Base-by-base conservation (phyloP, 2,888 invertebrate genomes). In the Synergus umbraculus region DNA sequence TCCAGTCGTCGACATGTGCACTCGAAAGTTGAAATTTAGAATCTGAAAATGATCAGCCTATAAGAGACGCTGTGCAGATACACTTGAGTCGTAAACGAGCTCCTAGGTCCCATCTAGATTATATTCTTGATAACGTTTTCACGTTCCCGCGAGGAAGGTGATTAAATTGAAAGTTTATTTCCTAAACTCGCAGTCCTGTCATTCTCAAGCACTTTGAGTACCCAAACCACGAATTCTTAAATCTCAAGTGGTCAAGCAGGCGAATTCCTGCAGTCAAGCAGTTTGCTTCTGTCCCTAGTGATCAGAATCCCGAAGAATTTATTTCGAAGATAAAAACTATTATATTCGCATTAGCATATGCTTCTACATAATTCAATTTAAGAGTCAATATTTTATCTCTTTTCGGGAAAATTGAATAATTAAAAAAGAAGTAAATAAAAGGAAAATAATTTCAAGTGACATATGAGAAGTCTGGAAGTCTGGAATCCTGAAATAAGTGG, bases 91-190 rank as follows among this genome's bases (percentile, higher is more conserved):
- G 80, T 81, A 81, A 80, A 83, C 76, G 81, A 79, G 54, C 9
- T 67, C 78, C 73, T 43, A 73, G 49, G 49, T 37, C 73, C 54
- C 79, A 73, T 78, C 60, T 44, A 78, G 79, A 83, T 83, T 79
- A 76, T 77, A 76, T 78, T 67, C 76, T 73, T 44, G 76, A 82
- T 82, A 82, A 82, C 65, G n/a, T 79, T 83, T 80, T 83, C 79
- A 54, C 79, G 29, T 76, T 67, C 63, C 41, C 67, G 65, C 49
- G 67, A 41, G 63, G 44, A 76, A 41, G 79, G 22, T 78, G 78
- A 83, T 82, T 78, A 78, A 73, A 78, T 76, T 60, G 15, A 46
- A 63, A 82, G 78, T 78, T 82, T 83, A 83, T 79, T 83, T 73
- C 12, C 73, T 73, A 73, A 73, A 73, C 37, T 49, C 29, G 60